These are phyloP conservation scores for Nyctereutes procyonoides DNA, from an alignment of 2,113 vertebrate species.

Conservation along the genomic window DNA sequence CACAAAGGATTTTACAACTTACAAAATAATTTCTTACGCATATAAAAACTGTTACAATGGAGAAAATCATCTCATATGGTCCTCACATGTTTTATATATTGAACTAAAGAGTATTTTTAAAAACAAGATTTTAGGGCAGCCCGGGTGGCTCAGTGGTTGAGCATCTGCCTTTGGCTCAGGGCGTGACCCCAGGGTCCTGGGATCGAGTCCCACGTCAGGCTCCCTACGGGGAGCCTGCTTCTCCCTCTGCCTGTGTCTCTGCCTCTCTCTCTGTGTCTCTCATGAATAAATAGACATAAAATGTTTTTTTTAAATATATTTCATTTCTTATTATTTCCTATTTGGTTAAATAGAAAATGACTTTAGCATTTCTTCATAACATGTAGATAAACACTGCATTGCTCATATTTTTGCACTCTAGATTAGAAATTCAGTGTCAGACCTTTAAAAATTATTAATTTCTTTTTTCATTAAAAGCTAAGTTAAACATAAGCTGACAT, in stretches of 20 bases:
- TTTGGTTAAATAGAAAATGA: constrained; percentile 1
- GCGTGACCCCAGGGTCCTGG: too few relatives aligned
- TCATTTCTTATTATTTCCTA: constrained; percentile 38
- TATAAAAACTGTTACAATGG: neutral
- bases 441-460: constrained; percentile 18
- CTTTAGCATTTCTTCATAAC: constrained; percentile 39
- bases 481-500: constrained; percentile 58
- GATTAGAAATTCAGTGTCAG: constrained; percentile 13
- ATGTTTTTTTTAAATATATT: too few relatives aligned
- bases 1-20: constrained; percentile 35
- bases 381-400: neutral
- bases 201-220: too few relatives aligned
- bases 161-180: too few relatives aligned
- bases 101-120: constrained; percentile 27
- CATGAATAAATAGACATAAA: too few relatives aligned
- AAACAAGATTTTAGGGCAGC: constrained; percentile 28
- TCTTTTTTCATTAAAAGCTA: constrained; percentile 51
- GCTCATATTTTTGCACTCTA: constrained; percentile 7
- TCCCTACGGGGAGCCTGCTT: too few relatives aligned
- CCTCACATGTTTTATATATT: neutral
- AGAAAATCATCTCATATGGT: constrained; percentile 28
- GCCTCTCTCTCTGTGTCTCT: too few relatives aligned
- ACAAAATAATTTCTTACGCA: constrained; percentile 64
- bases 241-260: too few relatives aligned
- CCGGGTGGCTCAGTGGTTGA: too few relatives aligned